Evolutionary conservation across 2,888 invertebrate genomes (phyloP).

Genomic region (Leptinotarsa haldemani): DNA sequence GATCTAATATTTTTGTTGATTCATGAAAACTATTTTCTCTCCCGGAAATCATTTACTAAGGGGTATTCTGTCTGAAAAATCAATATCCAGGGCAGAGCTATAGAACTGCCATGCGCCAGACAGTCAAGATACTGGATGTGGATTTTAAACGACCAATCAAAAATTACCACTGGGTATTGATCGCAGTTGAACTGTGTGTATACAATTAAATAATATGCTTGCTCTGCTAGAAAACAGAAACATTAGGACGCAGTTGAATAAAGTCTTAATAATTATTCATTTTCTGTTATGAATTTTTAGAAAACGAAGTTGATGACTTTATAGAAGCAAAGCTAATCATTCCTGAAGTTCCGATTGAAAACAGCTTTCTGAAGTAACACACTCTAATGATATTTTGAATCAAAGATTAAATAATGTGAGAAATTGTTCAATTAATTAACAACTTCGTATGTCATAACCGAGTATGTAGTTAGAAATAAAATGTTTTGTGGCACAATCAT

Average conservation of each 20-base stretch:
- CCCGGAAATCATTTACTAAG: background rate
- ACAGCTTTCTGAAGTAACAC: no score
- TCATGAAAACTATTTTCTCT: background rate
- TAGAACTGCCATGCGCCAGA: background rate
- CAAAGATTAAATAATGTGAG: no score
- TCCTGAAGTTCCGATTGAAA: no score
- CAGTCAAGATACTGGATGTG: conserved; percentile 1
- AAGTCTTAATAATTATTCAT: background rate
- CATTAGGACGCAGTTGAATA: background rate
- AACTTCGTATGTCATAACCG: no score
- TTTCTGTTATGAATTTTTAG: background rate
- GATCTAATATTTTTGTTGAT: no score
- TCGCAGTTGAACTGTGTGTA: background rate
- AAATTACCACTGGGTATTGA: conserved; percentile 3
- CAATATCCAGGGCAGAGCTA: background rate
- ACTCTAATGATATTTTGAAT: no score
- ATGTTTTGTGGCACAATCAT: no score
- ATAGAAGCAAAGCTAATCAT: no score
- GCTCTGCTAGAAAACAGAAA: background rate
- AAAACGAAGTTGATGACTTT: no score
- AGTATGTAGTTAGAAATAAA: no score
- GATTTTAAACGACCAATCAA: conserved; percentile 7
- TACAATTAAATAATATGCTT: background rate
- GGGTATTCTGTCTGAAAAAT: background rate
- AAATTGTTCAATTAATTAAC: no score